phyloP scores from a whole-genome alignment of 2,113 vertebrate species.

The Baryphthengus martii region DNA sequence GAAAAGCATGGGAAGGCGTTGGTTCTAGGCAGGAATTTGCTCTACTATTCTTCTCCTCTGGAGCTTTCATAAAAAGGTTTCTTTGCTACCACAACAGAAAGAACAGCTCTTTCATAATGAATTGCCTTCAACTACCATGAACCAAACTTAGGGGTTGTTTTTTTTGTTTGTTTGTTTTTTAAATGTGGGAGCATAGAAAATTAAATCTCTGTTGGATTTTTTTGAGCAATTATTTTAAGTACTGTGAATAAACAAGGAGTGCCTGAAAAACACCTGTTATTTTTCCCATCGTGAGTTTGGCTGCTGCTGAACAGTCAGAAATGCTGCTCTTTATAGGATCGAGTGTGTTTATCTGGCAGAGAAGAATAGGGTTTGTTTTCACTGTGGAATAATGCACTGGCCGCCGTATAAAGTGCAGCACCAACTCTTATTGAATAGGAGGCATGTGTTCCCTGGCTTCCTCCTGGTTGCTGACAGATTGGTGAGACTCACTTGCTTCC shows the following conservation, averaged over 20 bases:
- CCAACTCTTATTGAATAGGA: neutral
- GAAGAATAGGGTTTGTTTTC: constrained; percentile 64
- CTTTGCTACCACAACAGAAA: constrained; percentile 51
- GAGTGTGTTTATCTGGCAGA: constrained; percentile 48
- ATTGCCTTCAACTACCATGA: constrained; percentile 18
- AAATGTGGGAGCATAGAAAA: constrained; percentile 49
- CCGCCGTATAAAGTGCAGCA: neutral
- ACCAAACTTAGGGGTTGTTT: neutral
- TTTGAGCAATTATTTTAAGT: constrained; percentile 67
- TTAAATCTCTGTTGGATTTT: constrained; percentile 40
- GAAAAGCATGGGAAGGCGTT: neutral
- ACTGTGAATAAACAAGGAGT: constrained; percentile 62
- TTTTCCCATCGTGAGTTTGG: constrained; percentile 59
- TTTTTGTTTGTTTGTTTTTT: neutral
- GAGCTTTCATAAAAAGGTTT: constrained; percentile 37
- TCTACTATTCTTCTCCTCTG: neutral
- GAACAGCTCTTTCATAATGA: constrained; percentile 52
- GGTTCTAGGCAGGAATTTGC: neutral
- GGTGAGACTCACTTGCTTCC: neutral
- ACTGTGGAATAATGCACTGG: constrained; percentile 1
- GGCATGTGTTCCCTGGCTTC: neutral
- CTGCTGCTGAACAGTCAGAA: constrained; percentile 50
- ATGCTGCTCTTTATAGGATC: constrained; percentile 42
- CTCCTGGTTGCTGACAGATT: neutral
- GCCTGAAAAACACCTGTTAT: constrained; percentile 66